Base-by-base conservation (phyloP, 2,888 invertebrate genomes). In the Brachyptera risi region DNA sequence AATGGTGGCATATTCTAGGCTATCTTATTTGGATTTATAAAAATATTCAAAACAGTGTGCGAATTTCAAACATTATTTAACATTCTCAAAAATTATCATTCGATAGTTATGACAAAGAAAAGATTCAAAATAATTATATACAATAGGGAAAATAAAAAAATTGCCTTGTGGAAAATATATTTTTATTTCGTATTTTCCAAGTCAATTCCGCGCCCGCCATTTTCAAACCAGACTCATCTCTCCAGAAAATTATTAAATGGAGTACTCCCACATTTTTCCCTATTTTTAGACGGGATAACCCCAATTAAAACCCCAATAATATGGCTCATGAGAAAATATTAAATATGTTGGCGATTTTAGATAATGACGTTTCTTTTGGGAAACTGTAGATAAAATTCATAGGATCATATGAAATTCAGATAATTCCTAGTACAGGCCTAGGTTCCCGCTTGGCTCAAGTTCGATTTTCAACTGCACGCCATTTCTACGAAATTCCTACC, bases 191-290 rank as follows among this genome's bases (percentile, higher is more conserved):
- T 7, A 31, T 47, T 24, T 47, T 47, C 23, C 24, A 24, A 47
- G 47, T 19, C 17, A 24, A 62, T 61, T 63, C 64, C 67, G 67
- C 65, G 67, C 67, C 67, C 67, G 67, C 67, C 67, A 65, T 66
- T 65, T 67, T 67, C 67, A 67, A 67, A 67, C 56, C 44, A 49
- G 58, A 57, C 15, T 40, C 51, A 47, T 54, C 37, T 26, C 35
- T 40, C 56, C 24, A 49, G 54, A 24, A 60, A 63, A 63, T 60
- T 61, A 65, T 59, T 51, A 17, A 61, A 38, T 58, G 42, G 17
- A 54, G 13, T 17, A 24, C 61, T 63, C 63, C 56, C 56, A 59
- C 54, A 65, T 63, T 65, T 63, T 63, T 65, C 63, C 58, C 63
- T 63, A 65, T 63, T 65, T 65, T 58, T 63, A 65, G 65, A 63